Percentiles rank a stretch among this genome's conserved stretches.
Evolutionary conservation across 2,797 vertebrate species (phyloP).

Genomic region (Smutsia temminckii): DNA sequence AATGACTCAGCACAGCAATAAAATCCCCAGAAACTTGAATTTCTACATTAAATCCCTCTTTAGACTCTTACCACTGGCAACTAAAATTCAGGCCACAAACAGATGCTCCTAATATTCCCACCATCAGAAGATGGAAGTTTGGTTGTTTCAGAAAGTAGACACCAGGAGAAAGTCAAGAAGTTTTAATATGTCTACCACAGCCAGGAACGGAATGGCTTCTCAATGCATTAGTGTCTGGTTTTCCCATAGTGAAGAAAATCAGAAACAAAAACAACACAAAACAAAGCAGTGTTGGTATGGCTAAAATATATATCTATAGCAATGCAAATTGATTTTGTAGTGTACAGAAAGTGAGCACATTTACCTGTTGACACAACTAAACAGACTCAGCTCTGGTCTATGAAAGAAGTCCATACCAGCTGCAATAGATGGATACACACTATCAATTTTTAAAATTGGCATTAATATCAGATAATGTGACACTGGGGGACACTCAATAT

Average conservation of each 20-base stretch:
- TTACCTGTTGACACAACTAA: not conserved
- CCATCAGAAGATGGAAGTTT: not conserved
- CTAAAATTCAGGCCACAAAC: not conserved
- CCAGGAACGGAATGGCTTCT: not conserved
- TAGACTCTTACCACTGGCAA: not conserved
- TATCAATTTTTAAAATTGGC: not conserved
- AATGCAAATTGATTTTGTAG: not conserved
- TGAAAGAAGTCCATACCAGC: not conserved
- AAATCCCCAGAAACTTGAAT: conserved; percentile 28
- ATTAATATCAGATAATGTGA: not conserved
- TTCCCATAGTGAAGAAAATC: not conserved
- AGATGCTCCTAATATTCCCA: not conserved
- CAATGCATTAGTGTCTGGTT: not conserved
- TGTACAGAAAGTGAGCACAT: not conserved
- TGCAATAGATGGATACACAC: not conserved
- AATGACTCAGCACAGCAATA: conserved; percentile 18
- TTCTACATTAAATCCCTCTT: not conserved
- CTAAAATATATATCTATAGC: not conserved
- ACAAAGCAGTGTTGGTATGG: not conserved
- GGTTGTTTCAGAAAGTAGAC: not conserved
- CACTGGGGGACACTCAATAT: not conserved
- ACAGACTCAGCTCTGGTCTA: not conserved
- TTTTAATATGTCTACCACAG: not conserved
- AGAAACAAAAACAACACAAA: not conserved
- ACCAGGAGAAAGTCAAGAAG: not conserved